A percentile compares a stretch with the other conserved stretches of the same genome.
Conservation (phyloP, 1,140 invertebrate species). For the Mactra quadrangularis region DNA sequence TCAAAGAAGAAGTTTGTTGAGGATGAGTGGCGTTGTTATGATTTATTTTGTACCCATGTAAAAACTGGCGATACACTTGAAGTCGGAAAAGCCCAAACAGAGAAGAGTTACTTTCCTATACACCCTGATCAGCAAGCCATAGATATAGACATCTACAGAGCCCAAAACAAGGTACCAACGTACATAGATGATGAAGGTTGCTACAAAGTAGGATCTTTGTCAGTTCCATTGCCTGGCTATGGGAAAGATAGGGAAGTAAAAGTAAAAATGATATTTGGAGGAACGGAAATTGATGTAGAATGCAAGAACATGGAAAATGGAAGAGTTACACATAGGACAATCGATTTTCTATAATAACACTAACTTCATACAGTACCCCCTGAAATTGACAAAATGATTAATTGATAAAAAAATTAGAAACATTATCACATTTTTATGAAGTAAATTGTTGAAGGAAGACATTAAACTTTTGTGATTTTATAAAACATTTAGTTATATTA, state of each 20-base stretch:
- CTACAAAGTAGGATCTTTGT: neutral
- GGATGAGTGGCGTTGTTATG: neutral
- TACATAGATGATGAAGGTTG: neutral
- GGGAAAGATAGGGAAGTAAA: neutral
- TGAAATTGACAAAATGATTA: no score
- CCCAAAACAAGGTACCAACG: neutral
- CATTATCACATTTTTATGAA: no score
- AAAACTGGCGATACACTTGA: neutral
- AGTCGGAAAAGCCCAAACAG: neutral
- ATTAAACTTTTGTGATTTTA: no score
- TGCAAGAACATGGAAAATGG: no score
- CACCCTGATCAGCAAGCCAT: neutral
- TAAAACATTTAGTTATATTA: no score
- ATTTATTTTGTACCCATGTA: neutral
- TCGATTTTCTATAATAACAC: no score
- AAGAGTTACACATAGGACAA: no score
- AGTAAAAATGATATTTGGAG: neutral
- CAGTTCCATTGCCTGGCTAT: neutral
- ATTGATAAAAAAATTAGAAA: no score
- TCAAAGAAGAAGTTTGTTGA: neutral
- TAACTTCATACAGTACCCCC: no score
- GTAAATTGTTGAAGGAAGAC: no score
- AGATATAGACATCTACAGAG: neutral
- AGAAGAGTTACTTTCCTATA: neutral
- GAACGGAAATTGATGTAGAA: conserved; percentile 13